Evolutionary conservation across 2,888 invertebrate genomes (phyloP).

Genomic region (Phytoseiulus persimilis): DNA sequence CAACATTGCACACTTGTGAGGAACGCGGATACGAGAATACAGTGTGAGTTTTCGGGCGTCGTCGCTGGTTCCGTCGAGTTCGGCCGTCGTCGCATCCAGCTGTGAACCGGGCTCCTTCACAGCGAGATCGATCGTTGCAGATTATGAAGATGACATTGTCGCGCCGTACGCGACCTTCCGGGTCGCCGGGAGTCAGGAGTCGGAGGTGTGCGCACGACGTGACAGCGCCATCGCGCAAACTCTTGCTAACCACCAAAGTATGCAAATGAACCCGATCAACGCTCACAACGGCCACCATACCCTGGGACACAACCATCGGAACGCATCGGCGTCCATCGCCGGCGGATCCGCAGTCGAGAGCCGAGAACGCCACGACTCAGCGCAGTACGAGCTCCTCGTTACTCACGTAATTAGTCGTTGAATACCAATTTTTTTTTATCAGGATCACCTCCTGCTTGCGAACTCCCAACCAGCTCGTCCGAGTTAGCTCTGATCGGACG

Average conservation of each 20-base stretch:
- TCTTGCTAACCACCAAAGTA: not conserved
- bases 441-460: not conserved
- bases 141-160: constrained; percentile 38
- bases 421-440: not conserved
- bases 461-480: not conserved
- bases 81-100: no score
- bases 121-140: not conserved
- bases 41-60: no score
- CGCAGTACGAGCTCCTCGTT: constrained; percentile 39
- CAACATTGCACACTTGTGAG: constrained; percentile 27
- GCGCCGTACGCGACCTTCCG: constrained; percentile 38
- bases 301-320: constrained; percentile 18
- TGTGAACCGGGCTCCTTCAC: no score
- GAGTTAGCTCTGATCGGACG: no score
- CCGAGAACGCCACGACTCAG: constrained; percentile 30
- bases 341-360: not conserved
- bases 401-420: constrained; percentile 37
- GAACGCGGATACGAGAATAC: constrained; percentile 15
- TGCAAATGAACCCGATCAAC: constrained; percentile 28
- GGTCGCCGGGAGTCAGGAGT: constrained; percentile 37
- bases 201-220: constrained; percentile 38
- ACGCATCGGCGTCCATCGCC: not conserved
- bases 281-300: not conserved
- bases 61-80: no score
- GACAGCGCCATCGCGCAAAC: constrained; percentile 37